These are phyloP conservation scores for Falco columbarius DNA, from an alignment of 2,797 vertebrate species.

Conservation along the genomic window DNA sequence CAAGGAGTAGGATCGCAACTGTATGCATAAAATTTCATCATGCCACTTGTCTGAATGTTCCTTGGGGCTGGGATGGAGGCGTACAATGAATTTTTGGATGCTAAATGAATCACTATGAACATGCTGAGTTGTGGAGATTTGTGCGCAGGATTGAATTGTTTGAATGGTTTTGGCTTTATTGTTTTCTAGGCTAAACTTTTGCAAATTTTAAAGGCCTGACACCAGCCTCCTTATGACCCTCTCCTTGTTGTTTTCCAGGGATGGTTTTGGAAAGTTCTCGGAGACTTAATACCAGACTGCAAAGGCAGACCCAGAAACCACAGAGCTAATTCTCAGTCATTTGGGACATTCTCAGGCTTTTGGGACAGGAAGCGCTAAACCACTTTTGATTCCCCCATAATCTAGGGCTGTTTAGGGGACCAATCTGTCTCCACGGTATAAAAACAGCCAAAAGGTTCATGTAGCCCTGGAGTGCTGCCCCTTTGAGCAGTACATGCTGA, in stretches of 20 bases:
- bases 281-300: background rate
- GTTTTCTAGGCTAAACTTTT: background rate
- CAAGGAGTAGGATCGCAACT: background rate
- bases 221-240: background rate
- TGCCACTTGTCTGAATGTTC: background rate
- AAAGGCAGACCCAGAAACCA: background rate
- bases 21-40: background rate
- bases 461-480: rapidly evolving
- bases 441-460: background rate
- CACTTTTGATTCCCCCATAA: background rate
- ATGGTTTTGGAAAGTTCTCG: background rate
- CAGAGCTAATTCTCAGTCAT: background rate
- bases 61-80: background rate
- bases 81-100: background rate
- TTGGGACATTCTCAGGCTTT: background rate
- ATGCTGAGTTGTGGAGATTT: background rate
- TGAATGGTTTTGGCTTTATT: background rate
- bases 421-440: background rate
- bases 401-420: background rate
- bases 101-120: background rate
- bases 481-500: background rate
- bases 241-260: background rate
- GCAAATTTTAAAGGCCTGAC: background rate
- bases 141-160: background rate
- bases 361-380: background rate